Evolutionary conservation across 2,888 invertebrate species (phyloP).

Genomic region (Mystacides longicornis): DNA sequence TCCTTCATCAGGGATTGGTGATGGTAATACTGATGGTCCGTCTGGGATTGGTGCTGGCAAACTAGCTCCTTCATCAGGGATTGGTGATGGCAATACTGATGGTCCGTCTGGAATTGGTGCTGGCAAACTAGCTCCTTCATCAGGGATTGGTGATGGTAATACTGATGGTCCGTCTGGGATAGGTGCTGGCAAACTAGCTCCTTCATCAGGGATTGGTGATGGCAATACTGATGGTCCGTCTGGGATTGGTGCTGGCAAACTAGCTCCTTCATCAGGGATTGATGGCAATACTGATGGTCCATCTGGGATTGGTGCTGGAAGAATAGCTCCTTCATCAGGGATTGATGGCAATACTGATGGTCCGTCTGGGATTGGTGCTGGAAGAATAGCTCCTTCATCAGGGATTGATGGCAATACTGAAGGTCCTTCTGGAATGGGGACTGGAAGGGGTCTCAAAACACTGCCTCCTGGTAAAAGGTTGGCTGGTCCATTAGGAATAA

Average conservation of each 20-base stretch:
- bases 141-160: constrained; percentile 6
- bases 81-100: neutral
- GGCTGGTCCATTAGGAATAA: neutral
- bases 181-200: neutral
- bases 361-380: constrained; percentile 7
- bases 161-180: neutral
- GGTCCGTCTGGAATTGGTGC: constrained; percentile 2
- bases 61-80: neutral
- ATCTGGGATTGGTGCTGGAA: constrained; percentile 5
- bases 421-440: neutral
- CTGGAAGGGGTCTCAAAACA: too few species aligned
- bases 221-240: neutral
- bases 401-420: neutral
- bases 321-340: neutral
- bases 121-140: neutral
- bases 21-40: neutral
- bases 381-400: neutral
- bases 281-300: constrained; percentile 1
- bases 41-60: constrained; percentile 6
- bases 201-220: constrained; percentile 3
- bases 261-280: neutral
- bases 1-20: neutral
- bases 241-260: constrained; percentile 1
- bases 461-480: neutral
- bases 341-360: neutral